Evolutionary conservation across 2,113 vertebrate species (phyloP).

Genomic region (Nymphicus hollandicus): DNA sequence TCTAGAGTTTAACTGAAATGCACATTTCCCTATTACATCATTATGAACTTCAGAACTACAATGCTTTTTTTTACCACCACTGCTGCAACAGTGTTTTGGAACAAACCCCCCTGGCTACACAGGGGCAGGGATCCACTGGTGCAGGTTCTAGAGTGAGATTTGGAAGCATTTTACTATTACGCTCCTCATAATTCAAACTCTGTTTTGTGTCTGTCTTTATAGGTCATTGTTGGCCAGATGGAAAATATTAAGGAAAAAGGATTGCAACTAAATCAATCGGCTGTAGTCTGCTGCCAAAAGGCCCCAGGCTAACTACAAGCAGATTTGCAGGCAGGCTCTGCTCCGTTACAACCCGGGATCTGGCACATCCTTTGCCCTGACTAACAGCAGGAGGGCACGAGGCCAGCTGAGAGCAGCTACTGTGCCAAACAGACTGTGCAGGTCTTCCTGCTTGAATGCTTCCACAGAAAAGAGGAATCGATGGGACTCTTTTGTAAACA

Average conservation of each 20-base stretch:
- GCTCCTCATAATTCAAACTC: constrained; percentile 77
- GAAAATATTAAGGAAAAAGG: constrained; percentile 85
- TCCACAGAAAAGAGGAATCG: constrained; percentile 81
- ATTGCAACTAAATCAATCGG: constrained; percentile 81
- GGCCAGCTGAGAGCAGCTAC: constrained; percentile 77
- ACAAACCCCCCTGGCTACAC: neutral
- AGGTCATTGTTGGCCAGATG: constrained; percentile 88
- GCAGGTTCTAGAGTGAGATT: constrained; percentile 68
- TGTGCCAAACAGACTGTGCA: constrained; percentile 82
- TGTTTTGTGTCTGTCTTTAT: constrained; percentile 81
- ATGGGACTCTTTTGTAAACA: constrained; percentile 84
- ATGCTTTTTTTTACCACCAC: neutral
- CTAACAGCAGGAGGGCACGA: constrained; percentile 75
- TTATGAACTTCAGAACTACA: neutral
- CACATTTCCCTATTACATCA: neutral
- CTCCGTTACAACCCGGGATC: constrained; percentile 62
- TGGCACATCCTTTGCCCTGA: constrained; percentile 76
- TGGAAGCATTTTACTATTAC: constrained; percentile 72
- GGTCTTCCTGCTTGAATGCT: constrained; percentile 79
- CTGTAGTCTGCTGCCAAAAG: constrained; percentile 68
- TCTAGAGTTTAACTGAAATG: neutral
- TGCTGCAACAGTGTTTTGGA: neutral
- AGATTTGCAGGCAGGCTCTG: constrained; percentile 74
- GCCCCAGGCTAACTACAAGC: constrained; percentile 79
- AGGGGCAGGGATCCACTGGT: neutral